Base-by-base conservation (phyloP, 2,797 vertebrate species). In the Fringilla coelebs region DNA sequence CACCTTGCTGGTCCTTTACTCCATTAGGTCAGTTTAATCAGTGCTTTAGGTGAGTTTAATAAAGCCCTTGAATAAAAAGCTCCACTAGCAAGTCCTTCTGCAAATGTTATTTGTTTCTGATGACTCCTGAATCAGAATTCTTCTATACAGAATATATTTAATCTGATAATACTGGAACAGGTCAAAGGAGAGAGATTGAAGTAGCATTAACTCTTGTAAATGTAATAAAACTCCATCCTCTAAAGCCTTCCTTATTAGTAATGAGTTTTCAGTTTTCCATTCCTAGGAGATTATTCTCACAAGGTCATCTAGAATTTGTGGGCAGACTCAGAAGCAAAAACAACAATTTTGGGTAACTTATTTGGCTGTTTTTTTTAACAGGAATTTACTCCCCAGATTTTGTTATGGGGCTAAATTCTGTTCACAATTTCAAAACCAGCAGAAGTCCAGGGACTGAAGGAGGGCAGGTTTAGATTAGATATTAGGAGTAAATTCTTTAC, bases 171-270 rank as follows among this genome's bases (percentile, higher is more conserved):
- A 79, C 62, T 85, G 88, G 34, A 90, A 89, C 0, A 6, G 77
- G 80, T 91, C 91, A 91, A 76, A 95, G 80, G 86, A 88, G 52
- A 88, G 28, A 88, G 86, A 95, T 6, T 89, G 84, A 92, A 95
- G 81, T 78, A 62, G 75, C 65, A 93, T 96, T 96, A 81, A 73
- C 63, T 96, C 90, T 83, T 76, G 52, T 57, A 96, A 96, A 97
- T 60, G 68, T 89, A 96, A 97, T 95, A 95, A 96, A 93, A 92
- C n/a, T 91, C 77, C 73, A 36, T 85, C 51, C 62, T 94, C 66
- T 83, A 84, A 93, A 96, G 60, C 70, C 38, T 89, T 93, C 89
- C 88, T 62, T 88, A 79, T 45, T 78, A 79, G 55, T 63, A 96
- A 95, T 94, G 91, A 88, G 49, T 85, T 94, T 94, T 90, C 82